Base-by-base conservation (phyloP, 2,113 vertebrate genomes). In the Malaclemys terrapin region DNA sequence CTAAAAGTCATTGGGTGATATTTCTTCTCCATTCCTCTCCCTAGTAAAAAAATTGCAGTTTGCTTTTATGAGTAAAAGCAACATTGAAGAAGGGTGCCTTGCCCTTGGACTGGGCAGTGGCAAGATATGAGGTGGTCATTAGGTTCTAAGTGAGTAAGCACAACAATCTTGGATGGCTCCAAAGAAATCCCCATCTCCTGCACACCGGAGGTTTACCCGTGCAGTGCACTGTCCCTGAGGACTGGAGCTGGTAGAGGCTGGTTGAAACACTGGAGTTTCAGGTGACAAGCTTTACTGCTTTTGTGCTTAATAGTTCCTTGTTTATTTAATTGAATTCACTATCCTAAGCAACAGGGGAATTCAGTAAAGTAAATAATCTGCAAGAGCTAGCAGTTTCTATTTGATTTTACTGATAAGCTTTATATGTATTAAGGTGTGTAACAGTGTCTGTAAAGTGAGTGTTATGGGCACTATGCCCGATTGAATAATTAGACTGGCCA, bases 371-470 rank as follows among this genome's bases (percentile, higher is more conserved):
- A 95, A 89, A 72, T 80, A 86, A 91, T 35, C 52, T 76, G 54
- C 72, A 95, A 90, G 45, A 49, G 57, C 38, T 84, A 72, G 69
- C 78, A 89, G 88, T 69, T 93, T 92, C 91, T 79, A 52, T 93
- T 90, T 94, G 82, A 94, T 95, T 90, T 91, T 76, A 87, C 69
- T 90, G 90, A 95, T 80, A 92, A 97, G 87, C 25, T 81, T 92
- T 88, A 86, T 86, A 86, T 76, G 80, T 91, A 95, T 90, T 79
- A 86, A 90, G 80, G 90, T 0, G 0, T 38, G 72, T 42, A n/a
- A 50, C 86, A 54, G 38, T 17, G 17, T 80, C 91, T 82, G 89
- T 92, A 91, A 49, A 85, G 82, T 24, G 80, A 80, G 76, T 62
- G 57, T 62, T 93, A 82, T n/a, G n/a, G n/a, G n/a, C n/a, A n/a